A percentile compares a stretch with the other conserved stretches of the same genome.
These are phyloP conservation scores for Epistrophe eligans DNA, from an alignment of 2,888 invertebrate genomes.

Conservation along the genomic window DNA sequence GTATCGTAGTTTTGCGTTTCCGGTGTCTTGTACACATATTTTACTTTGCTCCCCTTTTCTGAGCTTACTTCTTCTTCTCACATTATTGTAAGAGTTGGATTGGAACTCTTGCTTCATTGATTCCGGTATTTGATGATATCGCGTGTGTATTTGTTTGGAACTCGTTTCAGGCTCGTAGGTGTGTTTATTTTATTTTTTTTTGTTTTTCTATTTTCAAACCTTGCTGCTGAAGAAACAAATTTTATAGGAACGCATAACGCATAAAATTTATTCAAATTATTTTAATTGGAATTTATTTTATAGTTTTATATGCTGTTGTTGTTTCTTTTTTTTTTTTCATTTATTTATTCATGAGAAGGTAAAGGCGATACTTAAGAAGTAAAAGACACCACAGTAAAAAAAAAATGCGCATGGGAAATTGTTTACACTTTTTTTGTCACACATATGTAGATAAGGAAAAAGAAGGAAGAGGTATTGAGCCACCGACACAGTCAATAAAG, in stretches of 20 bases:
- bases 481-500: constrained; percentile 20
- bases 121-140: constrained; percentile 62
- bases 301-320: constrained; percentile 46
- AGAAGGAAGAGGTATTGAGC: constrained; percentile 29
- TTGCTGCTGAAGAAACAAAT: constrained; percentile 40
- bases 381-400: constrained; percentile 1
- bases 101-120: constrained; percentile 70
- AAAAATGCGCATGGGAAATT: constrained; percentile 64
- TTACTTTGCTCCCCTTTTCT: constrained; percentile 69
- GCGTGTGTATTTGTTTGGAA: constrained; percentile 50
- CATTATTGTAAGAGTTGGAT: constrained; percentile 44
- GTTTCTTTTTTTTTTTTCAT: constrained; percentile 48
- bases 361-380: constrained; percentile 18
- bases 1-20: constrained; percentile 75
- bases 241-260: constrained; percentile 69
- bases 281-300: constrained; percentile 71
- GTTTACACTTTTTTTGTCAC: constrained; percentile 65
- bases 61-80: constrained; percentile 54
- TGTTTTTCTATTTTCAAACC: constrained; percentile 21
- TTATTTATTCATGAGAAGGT: constrained; percentile 61
- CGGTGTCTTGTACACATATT: constrained; percentile 70
- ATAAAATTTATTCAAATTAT: constrained; percentile 76
- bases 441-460: constrained; percentile 41
- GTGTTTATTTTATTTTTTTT: constrained; percentile 11
- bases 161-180: constrained; percentile 71